Evolutionary conservation across 1,140 invertebrate genomes (phyloP), one percentile per base, ranked within the genome.

Genomic region (Sinella curviseta): DNA sequence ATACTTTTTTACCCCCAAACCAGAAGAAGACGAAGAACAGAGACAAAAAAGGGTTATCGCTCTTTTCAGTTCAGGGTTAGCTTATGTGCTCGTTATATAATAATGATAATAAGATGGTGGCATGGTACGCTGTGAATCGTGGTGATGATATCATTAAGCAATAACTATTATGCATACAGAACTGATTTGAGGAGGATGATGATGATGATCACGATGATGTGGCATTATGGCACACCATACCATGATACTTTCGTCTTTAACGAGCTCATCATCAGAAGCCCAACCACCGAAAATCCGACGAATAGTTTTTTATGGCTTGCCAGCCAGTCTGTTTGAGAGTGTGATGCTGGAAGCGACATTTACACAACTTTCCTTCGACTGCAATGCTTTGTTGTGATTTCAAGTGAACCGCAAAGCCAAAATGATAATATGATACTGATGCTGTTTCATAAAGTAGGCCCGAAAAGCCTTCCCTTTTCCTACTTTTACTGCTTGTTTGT

Each of bases 111-210:
- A 33, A 74, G 24, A 30, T 12, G 39, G 17, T 76, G 24, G 35
- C 4, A 33, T 8, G 65, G 26, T 12, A 39, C 57, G 33, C 24
- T 67, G 20, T 34, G n/a, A n/a, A n/a, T 78, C 57, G 33, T 60
- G 39, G 48, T 33, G n/a, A 67, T 33, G 26, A 70, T 70, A 70
- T 70, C 65, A 70, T 70, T 70, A 70, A 70, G 57, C 57, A 60
- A 60, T 60, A 60, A 60, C 12, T 60, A 60, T 60, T 60, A 60
- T 60, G 57, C 57, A 60, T 60, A 12, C 57, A 60, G 24, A 60
- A 60, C 24, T 60, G 57, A 60, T 60, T 60, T 60, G 8, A n/a
- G 24, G 39, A 20, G 20, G 39, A 48, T 20, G 39, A n/a, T n/a
- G n/a, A n/a, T n/a, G n/a, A n/a, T n/a, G n/a, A n/a, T n/a, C n/a